phyloP scores from a whole-genome alignment of 2,888 invertebrate genomes.

The Troglohyphantes excavatus region DNA sequence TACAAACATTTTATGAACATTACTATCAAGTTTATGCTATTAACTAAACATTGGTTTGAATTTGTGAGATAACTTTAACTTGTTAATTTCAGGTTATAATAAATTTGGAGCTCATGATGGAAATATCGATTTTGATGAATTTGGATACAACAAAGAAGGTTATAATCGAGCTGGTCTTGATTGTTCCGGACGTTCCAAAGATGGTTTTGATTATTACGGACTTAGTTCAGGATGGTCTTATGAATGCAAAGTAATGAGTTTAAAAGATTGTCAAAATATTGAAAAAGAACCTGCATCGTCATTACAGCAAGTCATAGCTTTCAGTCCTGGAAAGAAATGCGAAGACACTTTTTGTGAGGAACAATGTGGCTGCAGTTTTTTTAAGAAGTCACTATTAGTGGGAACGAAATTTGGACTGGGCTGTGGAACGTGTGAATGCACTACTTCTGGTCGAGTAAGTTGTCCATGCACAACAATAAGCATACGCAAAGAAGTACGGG shows the following conservation, averaged over 20 bases:
- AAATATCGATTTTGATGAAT: constrained; percentile 81
- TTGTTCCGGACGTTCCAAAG: constrained; percentile 81
- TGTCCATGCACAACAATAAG: constrained; percentile 80
- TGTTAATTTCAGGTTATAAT: constrained; percentile 80
- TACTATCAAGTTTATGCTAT: too few species aligned
- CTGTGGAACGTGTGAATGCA: constrained; percentile 74
- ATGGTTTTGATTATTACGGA: constrained; percentile 81
- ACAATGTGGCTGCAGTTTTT: constrained; percentile 81
- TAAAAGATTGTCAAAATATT: constrained; percentile 81
- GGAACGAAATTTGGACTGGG: constrained; percentile 60
- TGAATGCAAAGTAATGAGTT: constrained; percentile 81
- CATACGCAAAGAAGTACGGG: constrained; percentile 82
- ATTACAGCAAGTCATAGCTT: constrained; percentile 81
- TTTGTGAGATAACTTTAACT: too few species aligned
- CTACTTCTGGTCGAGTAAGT: constrained; percentile 44
- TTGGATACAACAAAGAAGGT: constrained; percentile 82
- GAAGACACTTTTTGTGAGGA: constrained; percentile 81
- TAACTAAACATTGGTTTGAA: too few species aligned
- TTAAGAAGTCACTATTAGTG: constrained; percentile 80
- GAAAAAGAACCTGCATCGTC: constrained; percentile 77
- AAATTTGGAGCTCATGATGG: constrained; percentile 82
- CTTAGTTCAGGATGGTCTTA: constrained; percentile 81
- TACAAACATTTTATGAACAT: too few species aligned
- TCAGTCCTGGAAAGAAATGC: constrained; percentile 81
- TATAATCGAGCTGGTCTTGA: constrained; percentile 81